These are phyloP conservation scores for Austrolebias charrua DNA, from an alignment of 2,797 vertebrate genomes.

Conservation along the genomic window DNA sequence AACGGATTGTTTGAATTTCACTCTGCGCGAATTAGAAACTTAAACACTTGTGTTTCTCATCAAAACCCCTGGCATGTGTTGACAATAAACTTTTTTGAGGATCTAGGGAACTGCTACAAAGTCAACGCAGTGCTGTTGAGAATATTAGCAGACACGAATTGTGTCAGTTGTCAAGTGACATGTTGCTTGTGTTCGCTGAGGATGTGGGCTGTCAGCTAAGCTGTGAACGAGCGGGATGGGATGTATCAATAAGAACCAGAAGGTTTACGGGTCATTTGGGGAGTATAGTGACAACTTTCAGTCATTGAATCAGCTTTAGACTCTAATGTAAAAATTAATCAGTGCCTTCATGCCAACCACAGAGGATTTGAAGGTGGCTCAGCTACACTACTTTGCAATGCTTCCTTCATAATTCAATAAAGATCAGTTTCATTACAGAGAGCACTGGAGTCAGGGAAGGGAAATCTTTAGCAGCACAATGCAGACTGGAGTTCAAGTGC, in stretches of 20 bases:
- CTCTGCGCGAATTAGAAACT: constrained; percentile 53
- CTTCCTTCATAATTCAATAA: constrained; percentile 77
- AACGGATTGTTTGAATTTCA: constrained; percentile 34
- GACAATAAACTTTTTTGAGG: constrained; percentile 21
- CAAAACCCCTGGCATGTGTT: constrained; percentile 21
- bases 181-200: constrained; percentile 22
- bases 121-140: constrained; percentile 17
- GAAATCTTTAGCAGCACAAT: constrained; percentile 59
- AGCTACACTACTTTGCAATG: constrained; percentile 60
- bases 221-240: constrained; percentile 22
- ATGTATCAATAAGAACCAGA: constrained; percentile 54
- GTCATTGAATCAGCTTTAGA: constrained; percentile 68
- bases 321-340: constrained; percentile 74
- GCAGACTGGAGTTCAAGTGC: constrained; percentile 65
- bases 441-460: constrained; percentile 54
- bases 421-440: constrained; percentile 66
- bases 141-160: constrained; percentile 23
- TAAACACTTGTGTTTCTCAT: constrained; percentile 42
- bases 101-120: constrained; percentile 17
- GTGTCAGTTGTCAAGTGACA: constrained; percentile 22
- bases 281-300: constrained; percentile 66
- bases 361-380: constrained; percentile 71
- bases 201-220: constrained; percentile 29
- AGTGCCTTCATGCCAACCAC: constrained; percentile 68
- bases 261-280: constrained; percentile 58